phyloP scores from a whole-genome alignment of 37 sponge, comb jelly and placozoan genomes.

The Chondrosia reniformis region DNA sequence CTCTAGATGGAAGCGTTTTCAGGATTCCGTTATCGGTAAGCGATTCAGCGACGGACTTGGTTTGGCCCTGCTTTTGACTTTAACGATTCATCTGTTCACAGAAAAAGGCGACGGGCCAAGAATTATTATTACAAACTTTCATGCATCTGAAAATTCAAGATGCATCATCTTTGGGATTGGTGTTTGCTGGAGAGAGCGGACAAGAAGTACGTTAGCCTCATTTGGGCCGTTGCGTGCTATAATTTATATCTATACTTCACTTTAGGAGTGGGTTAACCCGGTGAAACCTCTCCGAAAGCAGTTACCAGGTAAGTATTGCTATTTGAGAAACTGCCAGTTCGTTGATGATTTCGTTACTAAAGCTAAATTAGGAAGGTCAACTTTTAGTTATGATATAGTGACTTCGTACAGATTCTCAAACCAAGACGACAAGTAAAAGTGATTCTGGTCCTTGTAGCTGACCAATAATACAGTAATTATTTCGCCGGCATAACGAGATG shows the following conservation, averaged over 20 bases:
- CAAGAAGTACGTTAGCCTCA: not conserved
- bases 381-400: not conserved
- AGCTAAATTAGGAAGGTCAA: no score
- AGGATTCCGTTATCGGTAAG: not conserved
- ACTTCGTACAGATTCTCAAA: no score
- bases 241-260: not conserved
- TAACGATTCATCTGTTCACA: not conserved
- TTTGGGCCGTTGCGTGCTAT: not conserved
- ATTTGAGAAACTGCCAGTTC: not conserved
- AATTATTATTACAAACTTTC: constrained; percentile 30
- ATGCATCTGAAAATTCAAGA: constrained; percentile 29
- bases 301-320: constrained; percentile 34
- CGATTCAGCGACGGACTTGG: not conserved
- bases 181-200: constrained; percentile 4
- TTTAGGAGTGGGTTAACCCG: constrained; percentile 51
- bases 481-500: no score
- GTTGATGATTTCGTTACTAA: no score
- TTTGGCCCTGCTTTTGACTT: not conserved
- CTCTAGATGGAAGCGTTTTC: constrained; percentile 6
- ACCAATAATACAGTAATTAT: no score
- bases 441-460: not conserved
- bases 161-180: constrained; percentile 41
- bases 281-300: constrained; percentile 60
- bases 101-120: constrained; percentile 25
- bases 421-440: no score